Evolutionary conservation across 1,140 invertebrate genomes (phyloP).

Genomic region (Drosophila nasuta): DNA sequence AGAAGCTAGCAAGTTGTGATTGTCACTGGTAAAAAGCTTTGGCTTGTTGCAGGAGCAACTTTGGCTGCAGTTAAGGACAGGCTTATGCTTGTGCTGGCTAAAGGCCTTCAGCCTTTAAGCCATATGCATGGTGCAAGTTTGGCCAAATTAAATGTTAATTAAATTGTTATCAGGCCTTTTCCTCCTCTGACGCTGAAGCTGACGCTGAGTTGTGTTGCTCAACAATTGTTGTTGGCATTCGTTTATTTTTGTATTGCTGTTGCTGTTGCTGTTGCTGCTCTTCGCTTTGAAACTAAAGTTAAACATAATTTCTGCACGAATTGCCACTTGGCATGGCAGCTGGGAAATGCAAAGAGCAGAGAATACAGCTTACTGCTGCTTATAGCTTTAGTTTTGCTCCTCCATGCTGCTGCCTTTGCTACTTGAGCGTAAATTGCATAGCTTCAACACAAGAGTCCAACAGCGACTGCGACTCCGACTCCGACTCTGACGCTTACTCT

Average conservation of each 20-base stretch:
- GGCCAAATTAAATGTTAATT: conserved; percentile 80
- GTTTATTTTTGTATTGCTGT: conserved; percentile 38
- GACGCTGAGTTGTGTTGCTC: conserved; percentile 1
- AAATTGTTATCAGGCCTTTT: conserved; percentile 66
- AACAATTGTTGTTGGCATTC: conserved; percentile 48
- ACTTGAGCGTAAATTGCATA: conserved; percentile 78
- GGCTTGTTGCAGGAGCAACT: conserved; percentile 21
- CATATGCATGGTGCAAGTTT: conserved; percentile 59
- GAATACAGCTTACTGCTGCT: conserved; percentile 44
- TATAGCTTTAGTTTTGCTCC: conserved; percentile 25
- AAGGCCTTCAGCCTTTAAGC: conserved; percentile 18
- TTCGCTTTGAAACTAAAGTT: conserved; percentile 77
- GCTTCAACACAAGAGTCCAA: conserved; percentile 43
- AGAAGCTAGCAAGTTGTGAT: conserved; percentile 49
- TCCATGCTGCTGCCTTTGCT: conserved; percentile 36
- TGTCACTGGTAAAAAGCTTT: conserved; percentile 61
- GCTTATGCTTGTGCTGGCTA: conserved; percentile 13
- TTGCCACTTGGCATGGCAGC: conserved; percentile 73
- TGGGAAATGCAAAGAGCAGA: conserved; percentile 39
- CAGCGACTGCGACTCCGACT: conserved; percentile 9
- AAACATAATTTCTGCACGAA: conserved; percentile 81
- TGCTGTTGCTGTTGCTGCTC: neutral
- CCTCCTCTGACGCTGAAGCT: neutral
- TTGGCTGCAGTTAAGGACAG: neutral
- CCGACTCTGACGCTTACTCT: conserved; percentile 23